Percentiles rank a stretch among this genome's conserved stretches.
Evolutionary conservation across 30 jellyfish, hydroid and myxozoan genomes (phyloP).

Genomic region (Aurelia aurita): DNA sequence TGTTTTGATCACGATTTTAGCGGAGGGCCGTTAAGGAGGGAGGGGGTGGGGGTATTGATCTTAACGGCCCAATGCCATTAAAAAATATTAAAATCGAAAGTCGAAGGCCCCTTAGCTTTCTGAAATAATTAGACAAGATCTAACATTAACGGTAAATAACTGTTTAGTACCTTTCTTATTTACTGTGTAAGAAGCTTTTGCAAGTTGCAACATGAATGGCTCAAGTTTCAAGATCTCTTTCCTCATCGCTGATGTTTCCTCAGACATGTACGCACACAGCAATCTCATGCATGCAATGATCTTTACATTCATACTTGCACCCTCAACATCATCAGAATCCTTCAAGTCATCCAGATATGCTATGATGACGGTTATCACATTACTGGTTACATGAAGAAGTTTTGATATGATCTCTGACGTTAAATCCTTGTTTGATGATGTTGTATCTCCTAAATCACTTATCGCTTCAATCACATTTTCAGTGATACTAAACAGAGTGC

Average conservation of each 20-base stretch:
- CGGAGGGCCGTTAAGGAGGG: too few relatives aligned
- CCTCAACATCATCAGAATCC: neutral
- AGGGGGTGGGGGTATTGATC: too few relatives aligned
- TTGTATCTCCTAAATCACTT: neutral
- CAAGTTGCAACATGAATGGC: slow-evolving; percentile 37
- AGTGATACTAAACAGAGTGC: slow-evolving; percentile 13
- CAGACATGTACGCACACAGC: slow-evolving; percentile 45
- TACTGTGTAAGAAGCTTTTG: slow-evolving; percentile 1
- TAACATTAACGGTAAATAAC: too few relatives aligned
- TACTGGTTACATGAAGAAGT: neutral
- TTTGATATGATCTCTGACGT: slow-evolving; percentile 5
- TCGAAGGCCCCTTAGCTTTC: too few relatives aligned
- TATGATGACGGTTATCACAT: neutral
- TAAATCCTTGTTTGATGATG: neutral
- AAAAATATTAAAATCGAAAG: too few relatives aligned
- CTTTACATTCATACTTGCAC: slow-evolving; percentile 24
- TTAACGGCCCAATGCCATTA: too few relatives aligned
- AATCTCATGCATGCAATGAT: slow-evolving; percentile 32
- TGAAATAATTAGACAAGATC: neutral
- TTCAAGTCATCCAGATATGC: slow-evolving; percentile 10
- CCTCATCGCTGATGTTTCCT: slow-evolving; percentile 51
- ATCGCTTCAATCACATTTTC: slow-evolving; percentile 29
- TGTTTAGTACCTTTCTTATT: neutral
- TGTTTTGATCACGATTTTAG: too few relatives aligned
- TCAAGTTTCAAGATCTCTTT: slow-evolving; percentile 17